Evolutionary conservation across 2,797 vertebrate species (phyloP), one percentile per base, ranked within the genome.

Genomic region (Bovichtus diacanthus): DNA sequence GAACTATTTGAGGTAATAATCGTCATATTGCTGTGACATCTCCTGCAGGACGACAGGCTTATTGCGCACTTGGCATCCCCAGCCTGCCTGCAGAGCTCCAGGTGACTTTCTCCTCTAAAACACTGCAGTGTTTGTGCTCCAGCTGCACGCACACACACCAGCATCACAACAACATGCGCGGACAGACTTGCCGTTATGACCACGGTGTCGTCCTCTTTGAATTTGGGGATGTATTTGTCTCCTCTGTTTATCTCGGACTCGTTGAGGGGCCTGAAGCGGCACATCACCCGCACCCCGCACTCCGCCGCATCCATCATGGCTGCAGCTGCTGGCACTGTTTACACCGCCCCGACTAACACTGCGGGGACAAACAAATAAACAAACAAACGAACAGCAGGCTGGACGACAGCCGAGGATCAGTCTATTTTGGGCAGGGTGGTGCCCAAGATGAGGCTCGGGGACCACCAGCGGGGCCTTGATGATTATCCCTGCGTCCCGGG

Each of bases 281-380:
- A 98, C 97, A 98, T 97, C 90, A 98, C 97, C 79, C 97, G 96
- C 82, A 98, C 97, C 89, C 97, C 97, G 93, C 97, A 98, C 92
- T 98, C 97, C n/a, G 97, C 94, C 9, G 96, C 96, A 73, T 97
- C 96, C 93, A 91, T 93, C 96, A 96, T 96, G 83, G 72, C 64
- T 53, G 72, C 72, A 55, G 63, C 43, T 43, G 61, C 49, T 6
- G 65, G 10, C 16, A 5, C 67, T 44, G 62, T 44, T 78, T 11
- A 59, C 70, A 56, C 76, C 18, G 43, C 29, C 25, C 19, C 44
- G 51, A n/a, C 47, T 10, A 36, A 31, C 5, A 16, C 34, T 36
- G 41, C 53, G 8, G 38, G 0, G 1, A n/a, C 39, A 41, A 34
- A 59, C 2, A 31, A 46, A 65, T 0, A 11, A 18, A 69, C 4